phyloP scores from a whole-genome alignment of 2,113 vertebrate genomes.

The Ibidorhyncha struthersii region DNA sequence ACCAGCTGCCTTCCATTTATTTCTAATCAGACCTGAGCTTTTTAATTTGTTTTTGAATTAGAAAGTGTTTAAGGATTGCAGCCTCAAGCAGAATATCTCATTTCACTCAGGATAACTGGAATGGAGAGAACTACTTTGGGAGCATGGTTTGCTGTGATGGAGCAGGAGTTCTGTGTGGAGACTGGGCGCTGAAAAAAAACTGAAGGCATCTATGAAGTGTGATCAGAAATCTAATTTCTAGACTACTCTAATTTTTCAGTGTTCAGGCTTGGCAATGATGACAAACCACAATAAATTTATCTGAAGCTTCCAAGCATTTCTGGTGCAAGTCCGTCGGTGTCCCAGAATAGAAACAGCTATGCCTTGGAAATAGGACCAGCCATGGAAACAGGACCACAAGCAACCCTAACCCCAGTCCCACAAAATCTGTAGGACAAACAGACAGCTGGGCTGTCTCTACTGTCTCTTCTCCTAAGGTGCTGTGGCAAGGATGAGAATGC shows the following conservation, averaged over 20 bases:
- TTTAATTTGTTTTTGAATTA: not conserved
- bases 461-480: not conserved
- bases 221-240: not conserved
- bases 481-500: not conserved
- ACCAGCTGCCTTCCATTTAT: not conserved
- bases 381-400: not conserved
- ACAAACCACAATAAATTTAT: not conserved
- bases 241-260: not conserved
- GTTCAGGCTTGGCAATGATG: not conserved
- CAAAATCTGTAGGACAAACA: not conserved
- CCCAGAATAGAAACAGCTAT: not conserved
- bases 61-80: not conserved
- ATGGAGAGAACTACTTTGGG: not conserved
- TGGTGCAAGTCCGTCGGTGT: not conserved
- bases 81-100: not conserved
- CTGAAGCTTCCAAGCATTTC: not conserved
- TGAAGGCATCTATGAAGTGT: not conserved
- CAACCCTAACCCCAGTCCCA: not conserved
- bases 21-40: not conserved
- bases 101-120: not conserved
- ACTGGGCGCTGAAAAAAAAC: not conserved
- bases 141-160: not conserved
- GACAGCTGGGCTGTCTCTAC: not conserved
- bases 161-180: not conserved
- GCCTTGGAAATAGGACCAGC: not conserved